These are phyloP conservation scores for Ascidia mentula DNA, from an alignment of 23 tunicate genomes.

Conservation along the genomic window DNA sequence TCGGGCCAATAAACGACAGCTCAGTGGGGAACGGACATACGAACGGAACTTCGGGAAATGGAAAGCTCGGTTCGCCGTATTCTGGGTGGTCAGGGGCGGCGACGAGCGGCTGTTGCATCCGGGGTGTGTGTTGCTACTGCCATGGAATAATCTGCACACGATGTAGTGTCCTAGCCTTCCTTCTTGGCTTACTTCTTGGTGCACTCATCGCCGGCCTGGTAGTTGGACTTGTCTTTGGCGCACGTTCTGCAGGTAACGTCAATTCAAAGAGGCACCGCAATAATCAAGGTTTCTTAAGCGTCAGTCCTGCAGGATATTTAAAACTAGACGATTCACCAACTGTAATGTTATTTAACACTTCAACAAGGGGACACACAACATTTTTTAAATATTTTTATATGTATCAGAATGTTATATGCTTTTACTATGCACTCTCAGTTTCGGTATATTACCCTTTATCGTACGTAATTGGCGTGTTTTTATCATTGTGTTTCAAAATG, in stretches of 20 bases:
- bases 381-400: too few species aligned
- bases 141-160: constrained; percentile 33
- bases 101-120: background rate
- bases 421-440: too few species aligned
- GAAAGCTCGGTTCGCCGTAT: background rate
- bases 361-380: too few species aligned
- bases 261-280: too few species aligned
- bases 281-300: too few species aligned
- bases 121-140: constrained; percentile 27
- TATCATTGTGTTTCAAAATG: background rate
- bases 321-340: too few species aligned
- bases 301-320: too few species aligned
- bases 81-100: constrained; percentile 14
- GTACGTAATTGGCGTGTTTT: too few species aligned
- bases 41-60: constrained; percentile 7
- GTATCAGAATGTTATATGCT: too few species aligned
- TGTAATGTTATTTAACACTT: too few species aligned
- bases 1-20: constrained; percentile 48
- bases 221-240: constrained; percentile 59
- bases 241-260: too few species aligned
- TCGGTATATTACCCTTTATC: too few species aligned
- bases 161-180: constrained; percentile 43
- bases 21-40: background rate
- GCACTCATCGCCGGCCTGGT: constrained; percentile 74
- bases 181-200: constrained; percentile 69